Evolutionary conservation across 1,140 invertebrate species (phyloP).

Genomic region (Zaprionus ornatus): DNA sequence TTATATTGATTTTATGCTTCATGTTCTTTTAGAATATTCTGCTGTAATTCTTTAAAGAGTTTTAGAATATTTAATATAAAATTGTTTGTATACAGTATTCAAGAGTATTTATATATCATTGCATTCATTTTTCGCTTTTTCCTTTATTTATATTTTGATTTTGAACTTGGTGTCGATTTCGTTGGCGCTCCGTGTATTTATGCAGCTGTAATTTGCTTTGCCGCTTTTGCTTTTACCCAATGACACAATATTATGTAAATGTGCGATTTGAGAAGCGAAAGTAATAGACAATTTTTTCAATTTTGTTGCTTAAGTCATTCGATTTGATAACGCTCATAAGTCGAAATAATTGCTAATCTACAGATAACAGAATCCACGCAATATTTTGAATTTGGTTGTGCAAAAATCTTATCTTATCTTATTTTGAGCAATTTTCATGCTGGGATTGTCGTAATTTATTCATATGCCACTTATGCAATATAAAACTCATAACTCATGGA

Average conservation of each 20-base stretch:
- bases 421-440: constrained; percentile 22
- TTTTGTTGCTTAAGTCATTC: constrained; percentile 72
- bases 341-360: not conserved
- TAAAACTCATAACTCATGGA: not conserved
- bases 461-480: not conserved
- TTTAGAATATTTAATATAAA: no score
- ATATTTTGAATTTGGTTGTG: not conserved
- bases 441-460: constrained; percentile 12
- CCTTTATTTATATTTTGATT: constrained; percentile 27
- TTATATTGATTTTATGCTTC: no score
- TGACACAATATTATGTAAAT: constrained; percentile 52
- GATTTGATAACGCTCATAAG: constrained; percentile 28
- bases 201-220: constrained; percentile 37
- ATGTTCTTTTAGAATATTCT: no score
- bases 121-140: not conserved
- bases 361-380: not conserved
- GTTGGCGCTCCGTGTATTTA: constrained; percentile 36
- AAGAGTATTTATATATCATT: constrained; percentile 19
- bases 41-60: no score
- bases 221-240: constrained; percentile 35
- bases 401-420: constrained; percentile 9
- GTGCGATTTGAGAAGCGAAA: constrained; percentile 21
- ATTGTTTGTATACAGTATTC: not conserved
- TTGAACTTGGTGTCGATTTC: constrained; percentile 40
- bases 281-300: constrained; percentile 34